Evolutionary conservation across 2,888 invertebrate genomes (phyloP).

Genomic region (Tillus elongatus): DNA sequence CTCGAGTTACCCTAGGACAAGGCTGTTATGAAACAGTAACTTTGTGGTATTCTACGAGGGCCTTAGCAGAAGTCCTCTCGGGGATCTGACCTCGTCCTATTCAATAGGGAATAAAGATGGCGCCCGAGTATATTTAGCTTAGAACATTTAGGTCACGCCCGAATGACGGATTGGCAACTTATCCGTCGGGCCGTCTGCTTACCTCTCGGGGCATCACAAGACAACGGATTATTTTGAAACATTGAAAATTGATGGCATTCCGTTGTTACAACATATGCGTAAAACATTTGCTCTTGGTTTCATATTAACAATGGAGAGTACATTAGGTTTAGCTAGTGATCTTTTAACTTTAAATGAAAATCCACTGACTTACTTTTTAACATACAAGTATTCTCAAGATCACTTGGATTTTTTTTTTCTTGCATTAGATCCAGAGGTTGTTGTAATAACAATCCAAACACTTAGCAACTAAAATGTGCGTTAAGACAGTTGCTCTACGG

Average conservation of each 20-base stretch:
- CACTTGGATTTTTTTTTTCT: constrained; percentile 18
- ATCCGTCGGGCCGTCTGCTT: too few species aligned
- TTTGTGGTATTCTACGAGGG: too few species aligned
- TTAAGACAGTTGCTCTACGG: constrained; percentile 14
- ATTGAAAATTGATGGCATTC: constrained; percentile 14
- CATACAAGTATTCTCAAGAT: constrained; percentile 17
- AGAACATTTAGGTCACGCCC: too few species aligned
- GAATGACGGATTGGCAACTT: too few species aligned
- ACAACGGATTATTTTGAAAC: constrained; percentile 13
- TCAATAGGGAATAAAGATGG: too few species aligned
- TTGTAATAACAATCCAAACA: constrained; percentile 18
- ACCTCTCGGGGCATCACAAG: too few species aligned
- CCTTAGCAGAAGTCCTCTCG: too few species aligned
- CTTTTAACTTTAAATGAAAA: constrained; percentile 9
- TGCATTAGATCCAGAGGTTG: constrained; percentile 17
- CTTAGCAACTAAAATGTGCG: constrained; percentile 13
- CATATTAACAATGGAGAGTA: constrained; percentile 9
- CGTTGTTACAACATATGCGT: constrained; percentile 9
- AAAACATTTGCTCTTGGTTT: too few species aligned
- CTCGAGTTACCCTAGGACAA: too few species aligned
- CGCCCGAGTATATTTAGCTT: too few species aligned
- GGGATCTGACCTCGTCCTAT: too few species aligned
- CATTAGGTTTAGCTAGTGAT: constrained; percentile 7
- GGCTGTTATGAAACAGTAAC: too few species aligned
- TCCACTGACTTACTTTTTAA: constrained; percentile 12